Conservation (phyloP, 2,888 invertebrate species). For the Nephrocerus scutellatus region DNA sequence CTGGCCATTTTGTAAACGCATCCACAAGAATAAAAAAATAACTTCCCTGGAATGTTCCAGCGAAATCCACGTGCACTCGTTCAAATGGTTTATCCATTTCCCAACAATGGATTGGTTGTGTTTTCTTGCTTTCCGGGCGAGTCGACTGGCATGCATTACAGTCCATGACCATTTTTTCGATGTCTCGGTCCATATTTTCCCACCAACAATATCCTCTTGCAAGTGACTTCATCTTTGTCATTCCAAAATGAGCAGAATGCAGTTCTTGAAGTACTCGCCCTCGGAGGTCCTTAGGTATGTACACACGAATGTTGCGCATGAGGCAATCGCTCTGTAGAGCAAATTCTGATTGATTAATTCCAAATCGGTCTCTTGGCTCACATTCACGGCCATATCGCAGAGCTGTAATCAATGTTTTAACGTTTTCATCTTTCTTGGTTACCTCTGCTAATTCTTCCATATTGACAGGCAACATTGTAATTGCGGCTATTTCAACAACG, state of each 20-base stretch:
- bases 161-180: slow-evolving; percentile 1
- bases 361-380: slow-evolving; percentile 11
- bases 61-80: slow-evolving; percentile 19
- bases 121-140: neutral
- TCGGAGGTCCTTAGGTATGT: slow-evolving; percentile 13
- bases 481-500: slow-evolving; percentile 15
- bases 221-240: slow-evolving; percentile 11
- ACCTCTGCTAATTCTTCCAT: slow-evolving; percentile 6
- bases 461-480: slow-evolving; percentile 18
- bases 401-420: slow-evolving; percentile 8
- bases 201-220: slow-evolving; percentile 23
- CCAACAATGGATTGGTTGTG: neutral
- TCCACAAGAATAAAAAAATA: slow-evolving; percentile 11
- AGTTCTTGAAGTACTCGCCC: slow-evolving; percentile 11
- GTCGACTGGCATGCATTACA: slow-evolving; percentile 16
- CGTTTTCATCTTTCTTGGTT: slow-evolving; percentile 10
- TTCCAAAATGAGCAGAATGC: slow-evolving; percentile 15
- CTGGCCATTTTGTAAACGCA: slow-evolving; percentile 22
- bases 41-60: slow-evolving; percentile 6
- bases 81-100: slow-evolving; percentile 9
- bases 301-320: slow-evolving; percentile 19
- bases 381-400: slow-evolving; percentile 13
- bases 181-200: slow-evolving; percentile 1
- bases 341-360: slow-evolving; percentile 14
- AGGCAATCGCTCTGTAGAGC: slow-evolving; percentile 21